Base-by-base conservation (phyloP, 2,113 vertebrate species). In the Alexandromys fortis region DNA sequence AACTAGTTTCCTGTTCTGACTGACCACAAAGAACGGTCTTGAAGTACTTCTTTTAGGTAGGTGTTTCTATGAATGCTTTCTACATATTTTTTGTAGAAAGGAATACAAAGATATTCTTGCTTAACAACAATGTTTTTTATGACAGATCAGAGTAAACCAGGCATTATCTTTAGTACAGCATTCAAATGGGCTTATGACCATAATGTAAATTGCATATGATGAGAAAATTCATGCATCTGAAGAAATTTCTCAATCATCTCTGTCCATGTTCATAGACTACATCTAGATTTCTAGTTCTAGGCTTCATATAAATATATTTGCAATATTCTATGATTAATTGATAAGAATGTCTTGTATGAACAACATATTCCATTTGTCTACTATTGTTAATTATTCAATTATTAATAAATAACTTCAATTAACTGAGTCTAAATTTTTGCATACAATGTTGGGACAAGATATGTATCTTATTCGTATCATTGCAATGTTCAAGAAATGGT, bases 301-400 rank as follows among this genome's bases (percentile, higher is more conserved):
- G 17, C 55, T 47, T 91, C 70, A 82, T 77, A 3, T 28, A 28
- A 35, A 3, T 77, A 7, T 35, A 86, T 11, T 79, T 90, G 1
- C 10, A 81, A 79, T 88, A 68, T 86, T 90, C 2, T 67, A 58
- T 21, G 65, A 4, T 19, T 49, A 13, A 86, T 52, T 72, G 7
- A 19, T 28, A 52, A 91, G 30, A 7, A 82, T 85, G 73, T 86
- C 5, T 86, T 86, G 72, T 45, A 17, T 91, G 90, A 90, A 68
- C 47, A 7, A 19, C 55, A 1, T 75, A 9, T 0, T 55, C 3
- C 0, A 26, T 79, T 67, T 65, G 2, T 0, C 38, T 76, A 13
- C 2, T 45, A 78, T 52, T 6, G 76, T 76, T 77, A 85, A 28
- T 10, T 86, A 35, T 65, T 8, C 24, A 78, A 90, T 35, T 28